Base-by-base conservation (phyloP, 2,797 vertebrate species). In the Gymnoscopelus braueri region DNA sequence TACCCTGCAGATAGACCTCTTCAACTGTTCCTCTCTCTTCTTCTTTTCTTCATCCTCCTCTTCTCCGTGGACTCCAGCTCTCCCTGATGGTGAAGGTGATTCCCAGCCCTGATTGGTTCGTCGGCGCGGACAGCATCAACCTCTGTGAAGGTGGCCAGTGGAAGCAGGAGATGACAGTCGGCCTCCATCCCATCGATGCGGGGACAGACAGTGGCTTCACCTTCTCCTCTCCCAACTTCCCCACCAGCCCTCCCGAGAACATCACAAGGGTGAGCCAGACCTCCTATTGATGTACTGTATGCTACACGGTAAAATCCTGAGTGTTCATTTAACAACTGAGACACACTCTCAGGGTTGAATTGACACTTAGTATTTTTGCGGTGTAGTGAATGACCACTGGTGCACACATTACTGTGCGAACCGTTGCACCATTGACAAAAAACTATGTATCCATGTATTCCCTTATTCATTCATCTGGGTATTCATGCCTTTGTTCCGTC, bases 151-250 rank as follows among this genome's bases (percentile, higher is more conserved):
- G 86, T 0, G 82, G 77, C 63, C 89, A 85, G 26, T 95, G 94
- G 94, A 94, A 93, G 89, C 87, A 93, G 79, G 93, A 94, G 81
- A 78, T 93, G 72, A 93, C 70, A 62, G 10, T 93, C 71, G 91
- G 94, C 88, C 91, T 95, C 61, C 90, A 93, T 13, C 94, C 93
- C n/a, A 93, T 89, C 35, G 94, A 95, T 29, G 91, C 94, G 0
- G 94, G 94, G 51, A 94, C 94, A 1, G 94, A 95, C 83, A 94
- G 92, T 8, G 94, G 94, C 66, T 95, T 95, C 83, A 95, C 94
- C 60, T 95, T 94, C 86, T 95, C 94, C 9, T 93, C 93, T 23
- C 92, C 93, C 5, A 93, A 92, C 78, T 94, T 91, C 69, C 92
- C 89, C 63, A 76, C 86, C 51, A 88, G 26, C 69, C 93, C 93